Evolutionary conservation across 2,888 invertebrate species (phyloP), one percentile per base, ranked within the genome.

Genomic region (Eilema depressum): DNA sequence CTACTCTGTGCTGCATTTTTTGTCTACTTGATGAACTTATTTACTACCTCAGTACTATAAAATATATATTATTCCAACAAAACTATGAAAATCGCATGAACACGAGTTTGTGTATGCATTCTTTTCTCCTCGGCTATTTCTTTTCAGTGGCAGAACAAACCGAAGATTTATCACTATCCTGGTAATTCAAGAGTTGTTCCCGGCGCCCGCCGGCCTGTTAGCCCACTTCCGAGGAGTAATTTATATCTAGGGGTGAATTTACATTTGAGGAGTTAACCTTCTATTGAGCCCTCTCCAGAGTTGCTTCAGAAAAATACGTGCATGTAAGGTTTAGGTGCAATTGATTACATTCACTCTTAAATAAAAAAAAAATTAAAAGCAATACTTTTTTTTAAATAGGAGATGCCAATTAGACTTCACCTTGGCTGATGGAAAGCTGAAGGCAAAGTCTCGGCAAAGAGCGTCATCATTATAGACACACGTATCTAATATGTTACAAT

Each of bases 81-180:
- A 47, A 63, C 63, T 26, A 47, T 26, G 23, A 41, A 63, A 25
- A 30, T 30, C n/a, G 30, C n/a, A 64, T 28, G 28, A 57, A 41
- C 59, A 23, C 26, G 69, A 47, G 11, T 53, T 62, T 14, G 14
- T 30, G 25, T 41, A 53, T 70, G 65, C 60, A 69, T 59, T 65
- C 56, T 33, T 33, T 57, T 66, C 23, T 70, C 60, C 66, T 26
- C 53, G n/a, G 2, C 10, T 61, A 64, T 68, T 68, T 75, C 79
- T 81, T 83, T 86, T 88, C 83, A 83, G 75, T 65, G 70, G 73
- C 74, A 81, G 85, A 83, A 86, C 82, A 86, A 86, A 82, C 84
- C 79, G 65, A 75, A 88, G 88, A 88, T 88, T 88, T 88, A 88
- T 86, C 81, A 83, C 83, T 80, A 80, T 65, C 77, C 75, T 73